phyloP scores from a whole-genome alignment of 2,888 invertebrate species.

The Pycnomerus fuliginosus region DNA sequence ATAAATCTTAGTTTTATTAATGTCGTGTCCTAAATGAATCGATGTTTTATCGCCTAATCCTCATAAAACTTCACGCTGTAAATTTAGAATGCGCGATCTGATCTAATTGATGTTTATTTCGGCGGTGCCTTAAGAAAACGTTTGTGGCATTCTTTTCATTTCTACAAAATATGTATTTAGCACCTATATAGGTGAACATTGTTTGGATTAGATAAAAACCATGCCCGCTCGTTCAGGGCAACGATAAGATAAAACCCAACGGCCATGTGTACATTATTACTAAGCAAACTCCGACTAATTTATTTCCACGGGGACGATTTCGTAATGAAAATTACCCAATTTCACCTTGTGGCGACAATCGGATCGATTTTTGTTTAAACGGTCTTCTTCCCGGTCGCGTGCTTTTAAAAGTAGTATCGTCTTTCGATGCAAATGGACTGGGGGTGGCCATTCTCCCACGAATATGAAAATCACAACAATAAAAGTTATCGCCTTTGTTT shows the following conservation, averaged over 20 bases:
- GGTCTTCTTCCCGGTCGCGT: not conserved
- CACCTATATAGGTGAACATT: slow-evolving; percentile 38
- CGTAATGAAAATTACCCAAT: slow-evolving; percentile 22
- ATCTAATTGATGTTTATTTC: too few species aligned
- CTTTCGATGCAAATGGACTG: not conserved
- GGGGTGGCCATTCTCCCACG: too few species aligned
- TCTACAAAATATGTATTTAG: not conserved
- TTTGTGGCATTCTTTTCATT: too few species aligned
- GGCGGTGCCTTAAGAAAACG: too few species aligned
- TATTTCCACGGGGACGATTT: slow-evolving; percentile 20
- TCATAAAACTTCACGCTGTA: too few species aligned
- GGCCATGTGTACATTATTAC: slow-evolving; percentile 25
- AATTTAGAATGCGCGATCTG: too few species aligned
- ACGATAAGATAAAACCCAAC: slow-evolving; percentile 39
- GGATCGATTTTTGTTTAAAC: not conserved
- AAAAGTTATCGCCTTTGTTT: too few species aligned
- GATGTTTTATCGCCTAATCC: too few species aligned
- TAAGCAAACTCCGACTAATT: slow-evolving; percentile 24
- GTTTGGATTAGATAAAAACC: slow-evolving; percentile 43
- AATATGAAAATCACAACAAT: too few species aligned
- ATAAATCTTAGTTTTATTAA: slow-evolving; percentile 17
- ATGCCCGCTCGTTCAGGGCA: slow-evolving; percentile 32
- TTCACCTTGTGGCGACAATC: too few species aligned
- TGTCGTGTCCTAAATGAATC: too few species aligned
- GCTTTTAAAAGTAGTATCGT: not conserved